phyloP scores from a whole-genome alignment of 1,140 invertebrate genomes.

The Protaetia brevitarsis region DNA sequence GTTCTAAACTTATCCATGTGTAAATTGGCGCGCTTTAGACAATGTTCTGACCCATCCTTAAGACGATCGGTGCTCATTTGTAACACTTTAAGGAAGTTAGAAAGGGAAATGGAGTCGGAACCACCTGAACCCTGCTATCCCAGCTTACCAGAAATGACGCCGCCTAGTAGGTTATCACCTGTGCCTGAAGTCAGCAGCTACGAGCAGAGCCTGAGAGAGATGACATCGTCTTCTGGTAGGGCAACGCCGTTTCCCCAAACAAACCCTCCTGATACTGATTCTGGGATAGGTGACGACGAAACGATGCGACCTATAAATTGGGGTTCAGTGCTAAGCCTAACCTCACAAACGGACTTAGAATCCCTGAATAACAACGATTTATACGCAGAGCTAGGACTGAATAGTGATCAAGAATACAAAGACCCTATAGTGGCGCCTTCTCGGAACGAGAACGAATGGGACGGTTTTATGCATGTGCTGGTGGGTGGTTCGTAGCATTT shows the following conservation, averaged over 20 bases:
- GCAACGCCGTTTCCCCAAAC: constrained; percentile 61
- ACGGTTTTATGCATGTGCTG: constrained; percentile 48
- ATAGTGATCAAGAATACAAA: constrained; percentile 42
- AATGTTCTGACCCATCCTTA: constrained; percentile 86
- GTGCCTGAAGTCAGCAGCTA: constrained; percentile 52
- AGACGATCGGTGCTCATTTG: constrained; percentile 90
- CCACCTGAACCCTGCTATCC: constrained; percentile 45
- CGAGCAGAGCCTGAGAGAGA: constrained; percentile 52
- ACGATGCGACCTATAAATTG: constrained; percentile 77
- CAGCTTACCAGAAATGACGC: constrained; percentile 46
- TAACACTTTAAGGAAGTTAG: constrained; percentile 87
- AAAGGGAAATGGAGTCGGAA: constrained; percentile 77
- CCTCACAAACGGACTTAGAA: constrained; percentile 78
- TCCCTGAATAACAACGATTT: constrained; percentile 76
- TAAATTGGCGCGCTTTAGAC: constrained; percentile 83
- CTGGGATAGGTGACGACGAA: constrained; percentile 75
- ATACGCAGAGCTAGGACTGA: constrained; percentile 52
- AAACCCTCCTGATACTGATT: constrained; percentile 61
- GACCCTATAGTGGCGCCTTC: constrained; percentile 35
- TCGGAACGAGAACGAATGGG: constrained; percentile 46
- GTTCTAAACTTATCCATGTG: constrained; percentile 91
- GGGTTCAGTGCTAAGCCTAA: constrained; percentile 84
- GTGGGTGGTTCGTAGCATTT: constrained; percentile 48
- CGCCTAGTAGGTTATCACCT: constrained; percentile 50
- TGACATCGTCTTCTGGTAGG: constrained; percentile 53